Percentiles rank a stretch among this genome's conserved stretches.
phyloP scores from a whole-genome alignment of 2,888 invertebrate species.

The Stratiomys singularior region DNA sequence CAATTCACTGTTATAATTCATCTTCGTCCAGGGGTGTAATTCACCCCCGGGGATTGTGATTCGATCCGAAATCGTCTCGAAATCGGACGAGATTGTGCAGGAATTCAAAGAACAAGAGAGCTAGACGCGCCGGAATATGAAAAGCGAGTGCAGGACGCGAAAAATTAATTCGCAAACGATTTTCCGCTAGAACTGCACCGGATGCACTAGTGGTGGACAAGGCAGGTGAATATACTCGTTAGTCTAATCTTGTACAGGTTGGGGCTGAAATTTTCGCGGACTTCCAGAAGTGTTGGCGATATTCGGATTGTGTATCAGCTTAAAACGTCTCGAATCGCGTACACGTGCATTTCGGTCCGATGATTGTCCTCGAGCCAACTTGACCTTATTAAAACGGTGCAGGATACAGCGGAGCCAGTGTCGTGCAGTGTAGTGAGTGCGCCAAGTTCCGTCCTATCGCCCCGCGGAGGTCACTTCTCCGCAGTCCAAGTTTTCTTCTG shows the following conservation, averaged over 20 bases:
- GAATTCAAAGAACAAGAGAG: neutral
- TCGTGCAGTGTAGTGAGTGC: conserved; percentile 36
- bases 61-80: neutral
- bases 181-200: neutral
- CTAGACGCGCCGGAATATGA: neutral
- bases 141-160: neutral
- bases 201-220: neutral
- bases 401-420: neutral
- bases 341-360: conserved; percentile 26
- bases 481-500: neutral
- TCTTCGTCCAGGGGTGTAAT: conserved; percentile 37
- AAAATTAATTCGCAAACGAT: neutral
- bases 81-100: neutral
- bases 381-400: conserved; percentile 43
- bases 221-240: conserved; percentile 5
- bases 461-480: neutral
- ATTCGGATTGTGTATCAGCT: neutral
- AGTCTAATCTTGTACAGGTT: neutral
- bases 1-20: neutral
- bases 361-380: conserved; percentile 20
- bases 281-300: neutral
- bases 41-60: conserved; percentile 26
- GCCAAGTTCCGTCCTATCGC: neutral
- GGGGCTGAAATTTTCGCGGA: neutral
- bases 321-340: conserved; percentile 1